These are phyloP conservation scores for Corydoras sp. DNA, from an alignment of 2,113 vertebrate species.

Conservation along the genomic window DNA sequence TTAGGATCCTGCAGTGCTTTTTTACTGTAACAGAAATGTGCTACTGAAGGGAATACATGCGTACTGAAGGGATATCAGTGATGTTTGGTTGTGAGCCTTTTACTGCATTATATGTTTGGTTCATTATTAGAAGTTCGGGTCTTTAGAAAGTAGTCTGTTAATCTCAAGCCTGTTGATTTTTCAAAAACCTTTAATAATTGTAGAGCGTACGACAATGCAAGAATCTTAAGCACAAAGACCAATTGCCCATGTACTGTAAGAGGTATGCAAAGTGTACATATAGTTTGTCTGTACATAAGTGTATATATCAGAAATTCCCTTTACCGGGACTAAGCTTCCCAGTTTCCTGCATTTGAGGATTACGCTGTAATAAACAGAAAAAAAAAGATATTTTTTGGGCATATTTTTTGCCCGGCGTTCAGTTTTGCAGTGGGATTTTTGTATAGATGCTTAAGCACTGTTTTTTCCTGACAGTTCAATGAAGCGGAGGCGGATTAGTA, in stretches of 20 bases:
- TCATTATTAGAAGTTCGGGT: background rate
- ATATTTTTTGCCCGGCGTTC: constrained; percentile 9
- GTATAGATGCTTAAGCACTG: constrained; percentile 28
- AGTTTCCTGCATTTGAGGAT: constrained; percentile 21
- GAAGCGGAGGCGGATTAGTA: constrained; percentile 5
- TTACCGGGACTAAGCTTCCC: constrained; percentile 56
- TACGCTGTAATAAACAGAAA: constrained; percentile 32
- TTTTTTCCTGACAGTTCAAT: background rate
- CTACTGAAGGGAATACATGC: constrained; percentile 26
- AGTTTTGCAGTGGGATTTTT: constrained; percentile 26
- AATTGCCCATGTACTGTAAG: constrained; percentile 50
- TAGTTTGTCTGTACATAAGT: constrained; percentile 62
- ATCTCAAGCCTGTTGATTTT: constrained; percentile 28
- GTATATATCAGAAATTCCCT: constrained; percentile 52
- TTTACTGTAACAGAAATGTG: constrained; percentile 11
- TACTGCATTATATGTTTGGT: background rate
- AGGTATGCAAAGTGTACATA: constrained; percentile 52
- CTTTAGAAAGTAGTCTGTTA: constrained; percentile 1
- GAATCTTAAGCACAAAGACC: constrained; percentile 61
- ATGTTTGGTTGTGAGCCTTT: background rate
- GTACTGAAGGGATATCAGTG: constrained; percentile 15
- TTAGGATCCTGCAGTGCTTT: background rate
- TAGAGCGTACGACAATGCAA: constrained; percentile 51
- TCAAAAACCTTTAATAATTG: constrained; percentile 38
- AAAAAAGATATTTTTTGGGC: constrained; percentile 17